phyloP scores from a whole-genome alignment of 2,113 vertebrate species.

The Balaenoptera acutorostrata region DNA sequence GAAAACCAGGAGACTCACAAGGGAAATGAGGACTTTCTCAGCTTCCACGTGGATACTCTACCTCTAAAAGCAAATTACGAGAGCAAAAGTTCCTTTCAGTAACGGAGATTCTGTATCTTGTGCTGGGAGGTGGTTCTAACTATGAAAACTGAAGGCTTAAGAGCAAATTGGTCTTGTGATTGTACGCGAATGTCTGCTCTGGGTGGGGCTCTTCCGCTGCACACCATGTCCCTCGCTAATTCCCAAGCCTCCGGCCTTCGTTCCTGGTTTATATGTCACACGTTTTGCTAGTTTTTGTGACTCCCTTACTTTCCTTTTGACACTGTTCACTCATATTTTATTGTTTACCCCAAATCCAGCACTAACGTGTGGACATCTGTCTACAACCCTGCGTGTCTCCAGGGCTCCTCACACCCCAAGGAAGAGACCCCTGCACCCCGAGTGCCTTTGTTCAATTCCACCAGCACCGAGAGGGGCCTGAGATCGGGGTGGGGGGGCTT shows the following conservation, averaged over 20 bases:
- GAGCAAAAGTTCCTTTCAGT: background rate
- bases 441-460: background rate
- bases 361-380: too few species aligned
- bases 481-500: accelerated
- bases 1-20: background rate
- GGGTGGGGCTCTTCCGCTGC: accelerated
- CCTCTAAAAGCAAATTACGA: background rate
- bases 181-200: background rate
- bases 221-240: background rate
- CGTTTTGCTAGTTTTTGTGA: background rate
- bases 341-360: background rate
- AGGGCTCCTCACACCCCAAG: background rate
- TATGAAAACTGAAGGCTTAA: background rate
- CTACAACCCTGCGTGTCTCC: background rate
- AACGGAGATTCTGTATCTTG: accelerated
- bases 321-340: background rate
- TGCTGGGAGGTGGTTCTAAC: too few species aligned
- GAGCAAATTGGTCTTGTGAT: background rate
- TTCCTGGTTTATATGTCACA: too few species aligned
- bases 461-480: background rate
- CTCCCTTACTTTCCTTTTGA: background rate
- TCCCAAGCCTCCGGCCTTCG: background rate
- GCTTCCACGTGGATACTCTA: too few species aligned
- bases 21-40: background rate
- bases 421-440: too few species aligned